Evolutionary conservation across 1,140 invertebrate species (phyloP).

Genomic region (Leptopilina clavipes): DNA sequence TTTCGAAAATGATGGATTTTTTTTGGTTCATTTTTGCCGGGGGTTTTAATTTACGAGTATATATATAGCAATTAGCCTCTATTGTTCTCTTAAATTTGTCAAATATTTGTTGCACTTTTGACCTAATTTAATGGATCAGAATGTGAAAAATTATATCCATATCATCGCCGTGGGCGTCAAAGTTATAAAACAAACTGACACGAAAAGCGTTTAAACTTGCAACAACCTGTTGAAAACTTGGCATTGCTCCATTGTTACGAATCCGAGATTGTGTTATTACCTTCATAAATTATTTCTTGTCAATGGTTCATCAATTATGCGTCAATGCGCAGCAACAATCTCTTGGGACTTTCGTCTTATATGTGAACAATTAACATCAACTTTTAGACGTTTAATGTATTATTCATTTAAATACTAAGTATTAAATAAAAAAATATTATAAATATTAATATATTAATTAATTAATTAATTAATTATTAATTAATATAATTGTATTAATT

Average conservation of each 20-base stretch:
- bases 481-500: too few relatives aligned
- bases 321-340: background rate
- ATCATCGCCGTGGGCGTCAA: background rate
- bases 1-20: too few relatives aligned
- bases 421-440: too few relatives aligned
- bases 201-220: conserved; percentile 29
- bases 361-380: too few relatives aligned
- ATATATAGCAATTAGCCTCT: too few relatives aligned
- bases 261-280: conserved; percentile 16
- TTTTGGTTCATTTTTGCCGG: too few relatives aligned
- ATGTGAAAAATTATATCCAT: background rate
- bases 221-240: conserved; percentile 37
- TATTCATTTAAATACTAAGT: too few relatives aligned
- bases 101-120: background rate
- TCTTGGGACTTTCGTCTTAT: background rate
- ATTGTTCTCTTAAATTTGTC: too few relatives aligned
- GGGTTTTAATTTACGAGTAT: too few relatives aligned
- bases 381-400: too few relatives aligned
- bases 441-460: too few relatives aligned
- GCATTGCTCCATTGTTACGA: conserved; percentile 38
- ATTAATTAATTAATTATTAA: too few relatives aligned
- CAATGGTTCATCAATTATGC: background rate
- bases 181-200: conserved; percentile 34
- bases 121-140: background rate
- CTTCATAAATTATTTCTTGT: background rate